A percentile compares a stretch with the other conserved stretches of the same genome.
Evolutionary conservation across 2,797 vertebrate species (phyloP).

Genomic region (Cossypha niveicapilla): DNA sequence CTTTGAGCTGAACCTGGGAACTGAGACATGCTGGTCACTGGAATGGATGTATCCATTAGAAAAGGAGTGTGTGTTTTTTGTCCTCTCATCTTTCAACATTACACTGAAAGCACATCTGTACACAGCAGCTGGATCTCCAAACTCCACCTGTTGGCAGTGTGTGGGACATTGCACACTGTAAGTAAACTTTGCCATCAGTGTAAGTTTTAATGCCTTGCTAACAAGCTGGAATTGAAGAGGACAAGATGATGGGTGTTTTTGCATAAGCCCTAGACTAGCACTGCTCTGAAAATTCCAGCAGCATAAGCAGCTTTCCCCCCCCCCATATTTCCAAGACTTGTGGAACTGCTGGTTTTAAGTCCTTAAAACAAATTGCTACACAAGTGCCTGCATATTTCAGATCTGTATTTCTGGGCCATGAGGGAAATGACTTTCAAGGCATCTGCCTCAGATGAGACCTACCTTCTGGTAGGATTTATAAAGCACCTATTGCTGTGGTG

Average conservation of each 20-base stretch:
- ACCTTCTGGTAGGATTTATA: conserved; percentile 26
- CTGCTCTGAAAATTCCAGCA: background rate
- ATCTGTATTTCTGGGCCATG: background rate
- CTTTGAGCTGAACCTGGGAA: background rate
- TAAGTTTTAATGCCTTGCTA: background rate
- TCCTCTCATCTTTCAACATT: background rate
- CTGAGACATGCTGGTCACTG: background rate
- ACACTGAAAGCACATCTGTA: background rate
- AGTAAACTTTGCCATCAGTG: background rate
- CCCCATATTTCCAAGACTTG: background rate
- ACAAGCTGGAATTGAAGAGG: background rate
- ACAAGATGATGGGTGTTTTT: background rate
- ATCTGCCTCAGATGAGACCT: background rate
- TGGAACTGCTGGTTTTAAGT: background rate
- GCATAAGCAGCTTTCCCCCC: background rate
- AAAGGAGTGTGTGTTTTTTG: background rate
- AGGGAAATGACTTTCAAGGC: conserved; percentile 18
- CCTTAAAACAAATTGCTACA: conserved; percentile 15
- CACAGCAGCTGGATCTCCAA: conserved; percentile 3
- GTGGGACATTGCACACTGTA: background rate
- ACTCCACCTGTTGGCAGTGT: background rate
- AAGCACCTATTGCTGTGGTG: background rate
- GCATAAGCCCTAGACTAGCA: background rate
- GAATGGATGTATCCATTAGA: background rate
- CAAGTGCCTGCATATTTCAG: background rate